Conservation (phyloP, 2,113 vertebrate genomes). For the Aldabrachelys gigantea region DNA sequence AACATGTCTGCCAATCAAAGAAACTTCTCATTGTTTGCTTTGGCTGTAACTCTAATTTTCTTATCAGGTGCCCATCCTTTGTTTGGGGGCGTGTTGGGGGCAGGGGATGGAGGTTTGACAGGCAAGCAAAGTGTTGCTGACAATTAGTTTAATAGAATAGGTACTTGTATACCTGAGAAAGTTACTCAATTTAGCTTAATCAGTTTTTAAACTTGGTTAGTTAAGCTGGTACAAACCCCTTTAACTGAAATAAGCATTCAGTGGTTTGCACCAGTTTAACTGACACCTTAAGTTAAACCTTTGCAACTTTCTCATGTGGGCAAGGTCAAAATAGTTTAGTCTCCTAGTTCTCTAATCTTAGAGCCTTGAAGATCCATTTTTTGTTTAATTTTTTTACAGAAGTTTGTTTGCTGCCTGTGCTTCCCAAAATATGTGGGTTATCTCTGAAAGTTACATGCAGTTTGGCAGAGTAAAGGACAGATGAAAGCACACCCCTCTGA, state of each 20-base stretch:
- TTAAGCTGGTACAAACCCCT: neutral
- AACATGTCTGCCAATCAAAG: neutral
- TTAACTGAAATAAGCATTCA: neutral
- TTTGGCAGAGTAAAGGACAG: neutral
- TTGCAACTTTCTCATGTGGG: neutral
- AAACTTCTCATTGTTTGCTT: neutral
- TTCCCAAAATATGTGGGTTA: neutral
- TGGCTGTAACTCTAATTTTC: neutral
- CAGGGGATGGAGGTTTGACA: neutral
- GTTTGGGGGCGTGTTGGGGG: neutral
- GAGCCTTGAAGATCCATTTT: neutral
- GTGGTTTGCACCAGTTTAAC: neutral
- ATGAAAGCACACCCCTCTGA: neutral
- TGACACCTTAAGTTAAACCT: neutral
- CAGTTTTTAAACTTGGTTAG: neutral
- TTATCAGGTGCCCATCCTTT: neutral
- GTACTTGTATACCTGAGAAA: neutral
- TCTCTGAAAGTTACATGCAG: neutral
- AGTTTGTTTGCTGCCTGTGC: neutral
- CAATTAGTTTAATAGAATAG: neutral
- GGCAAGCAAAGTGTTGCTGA: neutral
- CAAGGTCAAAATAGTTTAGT: neutral
- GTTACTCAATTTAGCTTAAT: neutral
- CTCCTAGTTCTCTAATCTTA: neutral
- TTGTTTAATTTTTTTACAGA: neutral